A percentile compares a stretch with the other conserved stretches of the same genome.
Conservation (phyloP, 2,888 invertebrate species). For the Oligia strigilis region DNA sequence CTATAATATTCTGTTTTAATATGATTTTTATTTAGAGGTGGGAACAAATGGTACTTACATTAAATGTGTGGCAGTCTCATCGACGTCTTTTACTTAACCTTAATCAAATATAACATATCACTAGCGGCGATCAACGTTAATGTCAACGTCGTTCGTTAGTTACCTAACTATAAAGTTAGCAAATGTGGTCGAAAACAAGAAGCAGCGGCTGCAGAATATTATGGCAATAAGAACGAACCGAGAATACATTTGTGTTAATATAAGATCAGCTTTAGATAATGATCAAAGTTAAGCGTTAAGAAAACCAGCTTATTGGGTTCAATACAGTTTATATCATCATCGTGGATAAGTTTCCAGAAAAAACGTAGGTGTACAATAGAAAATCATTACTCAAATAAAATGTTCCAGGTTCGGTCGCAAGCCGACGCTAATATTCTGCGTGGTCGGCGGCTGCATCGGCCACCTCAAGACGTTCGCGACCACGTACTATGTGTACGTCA, state of each 20-base stretch:
- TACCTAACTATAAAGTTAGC: background rate
- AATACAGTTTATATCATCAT: background rate
- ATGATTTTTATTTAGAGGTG: background rate
- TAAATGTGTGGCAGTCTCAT: background rate
- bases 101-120: background rate
- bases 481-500: constrained; percentile 77
- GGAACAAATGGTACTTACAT: background rate
- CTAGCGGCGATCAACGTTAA: background rate
- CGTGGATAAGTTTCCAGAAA: background rate
- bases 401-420: constrained; percentile 82
- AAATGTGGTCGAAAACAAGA: background rate
- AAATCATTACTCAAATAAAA: background rate
- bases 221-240: background rate
- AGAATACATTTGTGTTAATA: background rate
- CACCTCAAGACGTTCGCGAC: constrained; percentile 79
- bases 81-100: background rate
- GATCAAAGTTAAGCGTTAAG: background rate
- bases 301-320: background rate
- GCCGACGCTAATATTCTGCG: constrained; percentile 77
- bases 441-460: constrained; percentile 77
- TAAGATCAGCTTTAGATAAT: background rate
- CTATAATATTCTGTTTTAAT: background rate
- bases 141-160: background rate
- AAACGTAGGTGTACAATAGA: background rate
- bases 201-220: background rate